phyloP scores from a whole-genome alignment of 1,140 invertebrate genomes.

The Patella vulgata region DNA sequence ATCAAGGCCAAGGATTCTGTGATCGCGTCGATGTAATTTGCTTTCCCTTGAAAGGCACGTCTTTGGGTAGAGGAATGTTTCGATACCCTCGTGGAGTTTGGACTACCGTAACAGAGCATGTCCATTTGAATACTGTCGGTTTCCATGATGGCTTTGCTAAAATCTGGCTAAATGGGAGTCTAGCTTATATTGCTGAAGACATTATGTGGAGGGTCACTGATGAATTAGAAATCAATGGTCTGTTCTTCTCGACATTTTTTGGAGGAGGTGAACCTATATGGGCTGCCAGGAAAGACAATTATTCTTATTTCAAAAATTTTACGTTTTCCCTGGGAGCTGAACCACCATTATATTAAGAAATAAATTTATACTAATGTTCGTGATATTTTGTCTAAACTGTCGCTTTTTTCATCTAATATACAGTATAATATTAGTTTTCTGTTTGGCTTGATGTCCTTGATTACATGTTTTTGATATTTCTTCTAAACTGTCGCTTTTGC shows the following conservation, averaged over 20 bases:
- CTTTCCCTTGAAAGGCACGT: constrained; percentile 17
- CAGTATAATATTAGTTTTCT: no score
- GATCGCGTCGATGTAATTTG: constrained; percentile 9
- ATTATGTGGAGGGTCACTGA: constrained; percentile 8
- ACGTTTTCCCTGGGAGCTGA: no score
- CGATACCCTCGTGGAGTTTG: constrained; percentile 14
- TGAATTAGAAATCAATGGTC: constrained; percentile 36
- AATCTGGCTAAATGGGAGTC: constrained; percentile 27
- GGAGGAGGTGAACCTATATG: constrained; percentile 40
- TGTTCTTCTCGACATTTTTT: constrained; percentile 56
- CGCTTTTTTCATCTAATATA: no score
- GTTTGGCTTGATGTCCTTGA: no score
- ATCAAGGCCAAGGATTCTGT: constrained; percentile 12
- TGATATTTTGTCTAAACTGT: no score
- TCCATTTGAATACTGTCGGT: constrained; percentile 23
- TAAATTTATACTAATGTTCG: no score
- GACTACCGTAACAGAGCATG: constrained; percentile 23
- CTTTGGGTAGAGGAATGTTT: constrained; percentile 24
- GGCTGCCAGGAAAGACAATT: constrained; percentile 38
- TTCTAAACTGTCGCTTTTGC: no score
- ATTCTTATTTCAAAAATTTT: constrained; percentile 34
- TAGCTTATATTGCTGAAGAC: constrained; percentile 15
- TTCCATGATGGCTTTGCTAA: constrained; percentile 19
- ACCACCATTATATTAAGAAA: no score
- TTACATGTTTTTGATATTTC: no score